Conservation (phyloP, 2,113 vertebrate genomes). For the Larimichthys polyactis region DNA sequence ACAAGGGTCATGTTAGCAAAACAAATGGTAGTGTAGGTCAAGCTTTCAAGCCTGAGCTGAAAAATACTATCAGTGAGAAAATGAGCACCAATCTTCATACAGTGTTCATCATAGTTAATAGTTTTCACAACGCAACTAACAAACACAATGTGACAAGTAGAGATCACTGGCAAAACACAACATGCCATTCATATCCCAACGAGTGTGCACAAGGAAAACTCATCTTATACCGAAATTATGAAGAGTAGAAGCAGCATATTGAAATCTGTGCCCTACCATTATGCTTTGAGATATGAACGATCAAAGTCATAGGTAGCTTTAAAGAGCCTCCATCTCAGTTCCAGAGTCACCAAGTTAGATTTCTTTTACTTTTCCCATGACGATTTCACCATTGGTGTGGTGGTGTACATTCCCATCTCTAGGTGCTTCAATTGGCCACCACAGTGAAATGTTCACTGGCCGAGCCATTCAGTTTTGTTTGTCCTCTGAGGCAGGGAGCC, state of each 20-base stretch:
- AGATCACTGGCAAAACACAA: constrained; percentile 56
- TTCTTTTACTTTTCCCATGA: constrained; percentile 92
- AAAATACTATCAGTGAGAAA: constrained; percentile 70
- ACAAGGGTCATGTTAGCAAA: constrained; percentile 58
- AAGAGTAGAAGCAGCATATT: constrained; percentile 41
- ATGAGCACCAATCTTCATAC: constrained; percentile 73
- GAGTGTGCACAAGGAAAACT: constrained; percentile 44
- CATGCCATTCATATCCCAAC: constrained; percentile 67
- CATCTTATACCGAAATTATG: neutral
- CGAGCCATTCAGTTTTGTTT: constrained; percentile 67
- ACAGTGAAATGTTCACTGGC: constrained; percentile 43
- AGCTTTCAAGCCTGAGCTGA: constrained; percentile 39
- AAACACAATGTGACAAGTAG: constrained; percentile 49
- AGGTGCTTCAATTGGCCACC: constrained; percentile 76
- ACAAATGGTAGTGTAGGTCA: constrained; percentile 45
- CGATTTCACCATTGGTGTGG: constrained; percentile 85
- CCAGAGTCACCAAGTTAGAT: constrained; percentile 82
- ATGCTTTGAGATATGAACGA: constrained; percentile 26
- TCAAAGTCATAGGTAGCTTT: constrained; percentile 26
- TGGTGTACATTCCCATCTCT: constrained; percentile 81
- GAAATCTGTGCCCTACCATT: constrained; percentile 31
- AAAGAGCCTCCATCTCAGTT: constrained; percentile 5
- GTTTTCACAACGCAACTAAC: constrained; percentile 54
- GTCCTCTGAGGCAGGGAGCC: constrained; percentile 82
- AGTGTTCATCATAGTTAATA: constrained; percentile 69